Percentiles rank a stretch among this genome's conserved stretches.
phyloP scores from a whole-genome alignment of 2,888 invertebrate species.

The Ochropleura plecta region DNA sequence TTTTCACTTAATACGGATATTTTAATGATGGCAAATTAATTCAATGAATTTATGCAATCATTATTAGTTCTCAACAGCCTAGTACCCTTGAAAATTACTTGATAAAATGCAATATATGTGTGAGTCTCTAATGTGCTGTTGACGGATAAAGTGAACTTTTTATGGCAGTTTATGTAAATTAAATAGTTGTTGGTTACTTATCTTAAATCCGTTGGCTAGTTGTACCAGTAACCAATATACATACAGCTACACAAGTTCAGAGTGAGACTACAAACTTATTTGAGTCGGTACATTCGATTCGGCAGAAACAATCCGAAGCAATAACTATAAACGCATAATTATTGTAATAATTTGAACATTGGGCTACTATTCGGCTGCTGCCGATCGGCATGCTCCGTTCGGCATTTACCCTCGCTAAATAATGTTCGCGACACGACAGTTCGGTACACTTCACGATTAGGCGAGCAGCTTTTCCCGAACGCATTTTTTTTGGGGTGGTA shows the following conservation, averaged over 20 bases:
- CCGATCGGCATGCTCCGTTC: background rate
- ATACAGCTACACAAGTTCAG: background rate
- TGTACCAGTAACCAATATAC: background rate
- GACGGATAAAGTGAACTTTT: background rate
- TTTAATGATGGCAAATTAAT: constrained; percentile 7
- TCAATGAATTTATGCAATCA: constrained; percentile 25
- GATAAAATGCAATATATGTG: background rate
- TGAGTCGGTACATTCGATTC: background rate
- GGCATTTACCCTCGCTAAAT: background rate
- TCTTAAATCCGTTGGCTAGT: background rate
- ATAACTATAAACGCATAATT: background rate
- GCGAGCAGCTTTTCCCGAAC: background rate
- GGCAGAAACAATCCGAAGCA: background rate
- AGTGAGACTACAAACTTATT: background rate
- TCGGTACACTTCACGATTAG: background rate
- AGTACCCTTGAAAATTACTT: constrained; percentile 25
- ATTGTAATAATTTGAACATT: too few species aligned
- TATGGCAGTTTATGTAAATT: background rate
- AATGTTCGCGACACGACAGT: background rate
- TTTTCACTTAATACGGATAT: constrained; percentile 38
- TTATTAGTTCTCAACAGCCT: constrained; percentile 9
- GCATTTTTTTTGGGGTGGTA: too few species aligned
- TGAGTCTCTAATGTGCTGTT: background rate
- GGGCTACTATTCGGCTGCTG: background rate
- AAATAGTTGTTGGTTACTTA: background rate